Evolutionary conservation across 2,797 vertebrate species (phyloP).

Genomic region (Poecilia picta): DNA sequence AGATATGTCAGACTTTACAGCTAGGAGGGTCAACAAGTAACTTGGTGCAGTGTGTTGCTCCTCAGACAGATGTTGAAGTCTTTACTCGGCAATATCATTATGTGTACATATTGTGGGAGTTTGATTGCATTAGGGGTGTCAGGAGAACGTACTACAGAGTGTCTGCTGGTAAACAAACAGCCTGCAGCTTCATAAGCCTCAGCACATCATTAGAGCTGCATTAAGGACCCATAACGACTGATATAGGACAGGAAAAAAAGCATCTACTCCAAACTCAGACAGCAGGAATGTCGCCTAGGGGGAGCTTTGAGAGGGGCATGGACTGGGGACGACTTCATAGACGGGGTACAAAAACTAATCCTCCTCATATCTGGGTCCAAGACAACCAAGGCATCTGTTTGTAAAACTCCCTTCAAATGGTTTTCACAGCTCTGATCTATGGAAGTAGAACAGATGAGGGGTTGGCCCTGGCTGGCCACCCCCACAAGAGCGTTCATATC

Average conservation of each 20-base stretch:
- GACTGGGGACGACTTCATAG: constrained; percentile 10
- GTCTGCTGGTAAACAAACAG: constrained; percentile 45
- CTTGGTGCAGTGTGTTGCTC: constrained; percentile 3
- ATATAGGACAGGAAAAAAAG: constrained; percentile 19
- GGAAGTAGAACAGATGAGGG: constrained; percentile 14
- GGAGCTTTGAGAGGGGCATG: constrained; percentile 16
- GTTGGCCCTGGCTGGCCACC: neutral
- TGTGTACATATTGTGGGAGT: constrained; percentile 24
- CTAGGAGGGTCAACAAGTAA: constrained; percentile 10
- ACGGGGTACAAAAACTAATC: neutral
- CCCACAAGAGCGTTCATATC: too few species aligned
- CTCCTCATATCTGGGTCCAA: constrained; percentile 13
- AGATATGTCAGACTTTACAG: constrained; percentile 20
- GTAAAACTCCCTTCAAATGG: constrained; percentile 40
- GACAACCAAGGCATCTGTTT: constrained; percentile 7
- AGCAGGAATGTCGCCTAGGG: neutral
- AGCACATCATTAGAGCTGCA: constrained; percentile 44
- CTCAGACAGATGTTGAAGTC: constrained; percentile 23
- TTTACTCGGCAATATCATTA: constrained; percentile 38
- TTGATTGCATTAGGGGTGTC: constrained; percentile 42
- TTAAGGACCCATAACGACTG: constrained; percentile 37
- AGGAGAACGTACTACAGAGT: constrained; percentile 19
- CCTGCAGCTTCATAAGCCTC: constrained; percentile 27
- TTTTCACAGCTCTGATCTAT: constrained; percentile 41
- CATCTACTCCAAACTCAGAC: constrained; percentile 4